Conservation (phyloP, 1,140 invertebrate species). For the Drosophila orena region DNA sequence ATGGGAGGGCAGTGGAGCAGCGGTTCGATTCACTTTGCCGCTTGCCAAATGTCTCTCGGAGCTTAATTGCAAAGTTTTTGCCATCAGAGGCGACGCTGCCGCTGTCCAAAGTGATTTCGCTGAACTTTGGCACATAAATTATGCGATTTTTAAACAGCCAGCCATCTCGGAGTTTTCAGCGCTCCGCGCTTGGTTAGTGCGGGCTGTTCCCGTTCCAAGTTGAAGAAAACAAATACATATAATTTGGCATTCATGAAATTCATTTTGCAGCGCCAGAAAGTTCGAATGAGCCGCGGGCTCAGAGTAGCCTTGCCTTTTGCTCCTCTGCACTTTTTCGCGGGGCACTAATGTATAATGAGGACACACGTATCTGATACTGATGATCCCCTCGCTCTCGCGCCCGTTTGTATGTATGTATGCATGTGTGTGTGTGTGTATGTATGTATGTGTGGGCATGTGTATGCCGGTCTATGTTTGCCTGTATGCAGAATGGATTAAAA, state of each 20-base stretch:
- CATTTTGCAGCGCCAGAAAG: conserved; percentile 66
- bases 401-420: not conserved
- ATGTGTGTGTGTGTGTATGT: not conserved
- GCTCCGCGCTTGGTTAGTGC: conserved; percentile 15
- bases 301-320: conserved; percentile 43
- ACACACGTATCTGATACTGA: conserved; percentile 74
- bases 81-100: conserved; percentile 5
- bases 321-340: conserved; percentile 3
- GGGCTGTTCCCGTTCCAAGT: conserved; percentile 25
- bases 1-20: conserved; percentile 1
- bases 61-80: conserved; percentile 80
- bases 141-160: conserved; percentile 67
- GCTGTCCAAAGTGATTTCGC: conserved; percentile 75
- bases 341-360: conserved; percentile 73
- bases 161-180: not conserved
- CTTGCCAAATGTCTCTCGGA: conserved; percentile 66
- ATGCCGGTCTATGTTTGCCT: conserved; percentile 70
- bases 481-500: conserved; percentile 84
- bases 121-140: conserved; percentile 80
- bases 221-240: conserved; percentile 76
- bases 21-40: conserved; percentile 67
- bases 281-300: conserved; percentile 70
- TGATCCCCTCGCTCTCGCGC: conserved; percentile 25
- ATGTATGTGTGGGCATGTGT: conserved; percentile 5
- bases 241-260: conserved; percentile 83